Base-by-base conservation (phyloP, 30 jellyfish, hydroid and myxozoan genomes). In the Aurelia sp. region DNA sequence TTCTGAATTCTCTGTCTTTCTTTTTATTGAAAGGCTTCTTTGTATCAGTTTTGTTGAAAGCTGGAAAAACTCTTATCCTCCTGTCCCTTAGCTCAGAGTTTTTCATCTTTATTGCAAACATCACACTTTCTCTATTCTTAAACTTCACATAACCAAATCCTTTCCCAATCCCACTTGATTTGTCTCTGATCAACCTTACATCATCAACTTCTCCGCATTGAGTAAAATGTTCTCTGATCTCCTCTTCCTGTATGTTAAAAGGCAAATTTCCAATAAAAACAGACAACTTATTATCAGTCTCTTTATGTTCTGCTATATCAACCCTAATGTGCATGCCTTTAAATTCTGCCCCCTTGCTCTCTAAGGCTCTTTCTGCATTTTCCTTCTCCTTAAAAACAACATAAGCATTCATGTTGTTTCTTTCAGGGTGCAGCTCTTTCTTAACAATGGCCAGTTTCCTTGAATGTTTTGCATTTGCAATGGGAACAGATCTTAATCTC, bases 211-310 rank as follows among this genome's bases (percentile, higher is more conserved):
- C 81, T 11, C 98, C 98, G 72, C 98, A 93, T 11, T 74, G 85
- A 15, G 62, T 31, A 58, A 93, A 93, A 78, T 88, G 98, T 33
- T 76, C 69, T 63, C 98, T 94, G 7, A 93, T 15, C 11, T 75
- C 93, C 47, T 93, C 98, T 33, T 87, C 98, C 40, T 84, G 70
- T n/a, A 73, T 66, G 77, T 93, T 78, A 58, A 93, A 93, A 6
- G 98, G 97, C 72, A 93, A 72, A 70, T 93, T 93, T 37, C 98
- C 98, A 44, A 93, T 89, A 68, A 93, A 92, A 18, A 86, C 71
- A 47, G 96, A 80, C 20, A 27, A 30, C 44, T 87, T 87, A 22
- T 87, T 86, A 61, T 92, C 92, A 58, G 50, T 51, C 85, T 80
- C 87, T 27, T 71, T 52, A 61, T 66, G 65, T 27, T 15, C 95